Evolutionary conservation across 2,888 invertebrate species (phyloP).

Genomic region (Euspilapteryx auroguttella): DNA sequence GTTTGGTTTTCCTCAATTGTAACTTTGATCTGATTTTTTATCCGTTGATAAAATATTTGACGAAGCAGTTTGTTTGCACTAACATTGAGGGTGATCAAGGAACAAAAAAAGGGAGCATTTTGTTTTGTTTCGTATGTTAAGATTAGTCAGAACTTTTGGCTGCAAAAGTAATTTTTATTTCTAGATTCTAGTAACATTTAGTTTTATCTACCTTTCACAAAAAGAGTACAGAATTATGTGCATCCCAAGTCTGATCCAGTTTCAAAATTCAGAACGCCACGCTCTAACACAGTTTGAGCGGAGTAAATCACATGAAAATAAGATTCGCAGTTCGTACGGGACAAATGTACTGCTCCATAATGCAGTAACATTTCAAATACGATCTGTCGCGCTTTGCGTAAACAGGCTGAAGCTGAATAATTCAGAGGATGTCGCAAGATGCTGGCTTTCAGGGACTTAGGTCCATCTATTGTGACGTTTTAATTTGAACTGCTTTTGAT

Average conservation of each 20-base stretch:
- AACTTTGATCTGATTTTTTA: background rate
- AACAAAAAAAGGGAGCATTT: too few species aligned
- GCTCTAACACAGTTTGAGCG: too few species aligned
- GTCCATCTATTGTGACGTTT: too few species aligned
- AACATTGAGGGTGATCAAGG: too few species aligned
- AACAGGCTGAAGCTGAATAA: too few species aligned
- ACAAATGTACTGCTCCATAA: constrained; percentile 21
- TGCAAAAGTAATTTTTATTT: too few species aligned
- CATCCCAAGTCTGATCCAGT: background rate
- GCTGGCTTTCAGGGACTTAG: too few species aligned
- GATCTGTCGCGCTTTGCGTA: constrained; percentile 19
- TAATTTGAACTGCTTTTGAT: too few species aligned
- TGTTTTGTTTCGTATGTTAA: too few species aligned
- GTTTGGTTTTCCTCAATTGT: constrained; percentile 9
- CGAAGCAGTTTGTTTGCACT: too few species aligned
- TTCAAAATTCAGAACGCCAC: constrained; percentile 2
- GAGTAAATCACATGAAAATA: constrained; percentile 2
- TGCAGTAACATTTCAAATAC: constrained; percentile 32
- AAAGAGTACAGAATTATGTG: background rate
- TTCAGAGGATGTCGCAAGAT: too few species aligned
- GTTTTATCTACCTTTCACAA: background rate
- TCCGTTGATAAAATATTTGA: background rate
- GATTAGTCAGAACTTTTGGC: too few species aligned
- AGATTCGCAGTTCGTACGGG: background rate
- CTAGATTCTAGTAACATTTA: background rate